Conservation (phyloP, 2,888 invertebrate species). For the Emmelina monodactyla region DNA sequence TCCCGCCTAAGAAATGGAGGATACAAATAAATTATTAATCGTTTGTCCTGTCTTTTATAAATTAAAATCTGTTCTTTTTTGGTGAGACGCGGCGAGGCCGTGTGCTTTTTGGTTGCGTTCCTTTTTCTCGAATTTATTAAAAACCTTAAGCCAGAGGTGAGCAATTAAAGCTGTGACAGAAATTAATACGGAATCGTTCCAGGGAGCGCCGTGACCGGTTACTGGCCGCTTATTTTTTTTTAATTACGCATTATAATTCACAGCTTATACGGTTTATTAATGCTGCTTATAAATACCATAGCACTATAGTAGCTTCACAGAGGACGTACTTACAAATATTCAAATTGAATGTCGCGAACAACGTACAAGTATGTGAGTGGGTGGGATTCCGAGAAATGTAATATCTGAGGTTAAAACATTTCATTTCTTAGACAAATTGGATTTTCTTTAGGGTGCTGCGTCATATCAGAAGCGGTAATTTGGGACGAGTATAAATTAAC, state of each 20-base stretch:
- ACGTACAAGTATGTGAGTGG: background rate
- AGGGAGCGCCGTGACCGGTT: conserved; percentile 29
- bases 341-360: conserved; percentile 1
- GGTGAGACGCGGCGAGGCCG: conserved; percentile 35
- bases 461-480: background rate
- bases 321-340: conserved; percentile 2
- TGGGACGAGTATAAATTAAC: conserved; percentile 5
- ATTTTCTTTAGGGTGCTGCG: background rate
- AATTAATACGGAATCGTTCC: conserved; percentile 54
- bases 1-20: conserved; percentile 56
- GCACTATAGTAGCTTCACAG: conserved; percentile 14
- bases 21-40: conserved; percentile 68
- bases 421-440: background rate
- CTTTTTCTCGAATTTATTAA: conserved; percentile 61
- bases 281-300: conserved; percentile 32
- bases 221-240: conserved; percentile 29
- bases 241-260: too few species aligned
- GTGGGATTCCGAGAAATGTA: background rate
- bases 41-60: conserved; percentile 68
- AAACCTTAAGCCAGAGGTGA: conserved; percentile 58
- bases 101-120: conserved; percentile 52
- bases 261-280: conserved; percentile 41
- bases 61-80: conserved; percentile 62
- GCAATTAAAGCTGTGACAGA: conserved; percentile 63
- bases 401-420: background rate